Evolutionary conservation across 2,797 vertebrate species (phyloP).

Genomic region (Clangula hyemalis): DNA sequence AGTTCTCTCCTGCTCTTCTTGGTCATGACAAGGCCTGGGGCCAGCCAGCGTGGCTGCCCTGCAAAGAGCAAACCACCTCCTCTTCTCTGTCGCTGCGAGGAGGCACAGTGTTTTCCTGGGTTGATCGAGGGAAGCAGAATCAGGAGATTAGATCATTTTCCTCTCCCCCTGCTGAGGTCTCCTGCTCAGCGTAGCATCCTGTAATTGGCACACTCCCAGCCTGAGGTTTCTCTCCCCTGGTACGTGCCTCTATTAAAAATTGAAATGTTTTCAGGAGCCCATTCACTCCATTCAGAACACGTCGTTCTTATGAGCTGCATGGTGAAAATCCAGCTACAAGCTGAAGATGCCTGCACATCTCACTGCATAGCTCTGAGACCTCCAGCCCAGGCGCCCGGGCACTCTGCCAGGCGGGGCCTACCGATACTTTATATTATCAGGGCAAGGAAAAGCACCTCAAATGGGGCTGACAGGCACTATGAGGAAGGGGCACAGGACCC

Average conservation of each 20-base stretch:
- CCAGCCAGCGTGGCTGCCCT: background rate
- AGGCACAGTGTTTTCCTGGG: rapidly evolving
- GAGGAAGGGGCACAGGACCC: background rate
- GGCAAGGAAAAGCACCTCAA: background rate
- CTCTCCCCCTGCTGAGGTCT: background rate
- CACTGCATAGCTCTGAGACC: background rate
- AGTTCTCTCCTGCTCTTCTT: background rate
- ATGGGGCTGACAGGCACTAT: background rate
- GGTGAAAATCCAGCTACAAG: background rate
- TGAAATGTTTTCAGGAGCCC: background rate
- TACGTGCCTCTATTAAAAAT: background rate
- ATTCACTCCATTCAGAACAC: background rate
- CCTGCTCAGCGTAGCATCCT: background rate
- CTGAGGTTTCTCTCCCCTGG: background rate
- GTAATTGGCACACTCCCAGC: background rate
- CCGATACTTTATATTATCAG: background rate
- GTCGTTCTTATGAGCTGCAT: background rate
- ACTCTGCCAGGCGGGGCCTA: background rate
- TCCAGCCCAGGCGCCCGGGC: background rate
- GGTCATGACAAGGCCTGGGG: background rate
- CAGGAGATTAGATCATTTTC: background rate
- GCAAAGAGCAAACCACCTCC: background rate
- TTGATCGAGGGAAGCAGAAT: background rate
- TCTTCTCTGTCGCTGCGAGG: background rate
- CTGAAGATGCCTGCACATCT: background rate